Conservation (phyloP, 2,888 invertebrate genomes). For the Alloplasta piceator region DNA sequence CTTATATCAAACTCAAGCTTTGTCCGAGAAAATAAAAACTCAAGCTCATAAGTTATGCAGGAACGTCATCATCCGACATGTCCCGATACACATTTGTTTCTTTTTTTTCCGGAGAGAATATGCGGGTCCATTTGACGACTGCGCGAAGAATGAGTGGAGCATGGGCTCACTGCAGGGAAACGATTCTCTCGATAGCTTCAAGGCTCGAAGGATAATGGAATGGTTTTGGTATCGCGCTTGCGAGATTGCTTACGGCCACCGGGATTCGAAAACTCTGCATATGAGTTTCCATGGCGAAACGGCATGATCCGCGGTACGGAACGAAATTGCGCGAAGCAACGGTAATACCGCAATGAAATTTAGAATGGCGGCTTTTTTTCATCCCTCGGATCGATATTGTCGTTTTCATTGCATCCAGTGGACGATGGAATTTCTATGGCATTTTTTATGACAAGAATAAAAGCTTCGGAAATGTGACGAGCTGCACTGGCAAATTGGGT, state of each 20-base stretch:
- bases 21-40: too few relatives aligned
- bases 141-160: neutral
- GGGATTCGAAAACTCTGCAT: neutral
- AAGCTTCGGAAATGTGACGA: too few relatives aligned
- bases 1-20: too few relatives aligned
- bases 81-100: slow-evolving; percentile 2
- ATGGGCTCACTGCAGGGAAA: neutral
- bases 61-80: neutral
- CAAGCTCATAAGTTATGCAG: slow-evolving; percentile 8
- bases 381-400: too few relatives aligned
- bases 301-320: slow-evolving; percentile 27
- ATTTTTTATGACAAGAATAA: too few relatives aligned
- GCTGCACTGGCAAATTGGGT: too few relatives aligned
- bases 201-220: slow-evolving; percentile 22
- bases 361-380: too few relatives aligned
- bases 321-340: too few relatives aligned
- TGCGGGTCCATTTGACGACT: neutral
- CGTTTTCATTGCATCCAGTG: too few relatives aligned
- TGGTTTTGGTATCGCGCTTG: slow-evolving; percentile 36
- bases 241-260: slow-evolving; percentile 8
- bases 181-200: slow-evolving; percentile 2
- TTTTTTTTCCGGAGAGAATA: neutral
- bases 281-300: slow-evolving; percentile 8
- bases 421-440: too few relatives aligned
- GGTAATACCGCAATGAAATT: too few relatives aligned